Percentiles rank a stretch among this genome's conserved stretches.
Evolutionary conservation across 1,140 invertebrate genomes (phyloP).

Genomic region (Xylocopa sonorina): DNA sequence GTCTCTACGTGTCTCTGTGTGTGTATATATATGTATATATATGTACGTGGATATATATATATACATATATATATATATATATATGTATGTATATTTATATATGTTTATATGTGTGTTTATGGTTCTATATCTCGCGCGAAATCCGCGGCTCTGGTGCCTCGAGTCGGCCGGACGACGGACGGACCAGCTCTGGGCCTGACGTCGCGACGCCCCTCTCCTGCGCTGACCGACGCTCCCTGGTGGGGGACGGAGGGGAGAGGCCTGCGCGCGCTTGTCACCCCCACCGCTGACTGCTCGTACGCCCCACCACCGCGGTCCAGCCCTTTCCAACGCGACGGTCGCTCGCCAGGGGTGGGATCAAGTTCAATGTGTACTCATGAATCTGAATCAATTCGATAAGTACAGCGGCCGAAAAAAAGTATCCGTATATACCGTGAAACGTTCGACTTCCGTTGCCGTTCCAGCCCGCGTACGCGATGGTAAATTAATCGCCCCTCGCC

Average conservation of each 20-base stretch:
- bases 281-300: neutral
- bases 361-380: slow-evolving; percentile 54
- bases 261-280: slow-evolving; percentile 59
- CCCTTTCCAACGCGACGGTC: neutral
- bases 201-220: slow-evolving; percentile 61
- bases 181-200: slow-evolving; percentile 68
- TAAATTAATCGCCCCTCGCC: slow-evolving; percentile 22
- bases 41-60: neutral
- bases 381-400: slow-evolving; percentile 54
- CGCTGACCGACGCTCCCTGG: slow-evolving; percentile 27
- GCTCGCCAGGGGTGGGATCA: slow-evolving; percentile 48
- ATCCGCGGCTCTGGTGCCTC: slow-evolving; percentile 75
- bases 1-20: slow-evolving; percentile 2
- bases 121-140: slow-evolving; percentile 70
- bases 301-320: neutral
- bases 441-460: slow-evolving; percentile 33
- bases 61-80: no score
- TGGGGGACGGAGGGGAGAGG: slow-evolving; percentile 48
- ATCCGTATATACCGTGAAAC: slow-evolving; percentile 22
- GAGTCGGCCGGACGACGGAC: slow-evolving; percentile 81
- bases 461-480: neutral
- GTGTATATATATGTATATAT: neutral
- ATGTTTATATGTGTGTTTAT: slow-evolving; percentile 60
- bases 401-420: slow-evolving; percentile 31
- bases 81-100: no score